Conservation (phyloP, 1,140 invertebrate species). For the Helicoverpa zea region DNA sequence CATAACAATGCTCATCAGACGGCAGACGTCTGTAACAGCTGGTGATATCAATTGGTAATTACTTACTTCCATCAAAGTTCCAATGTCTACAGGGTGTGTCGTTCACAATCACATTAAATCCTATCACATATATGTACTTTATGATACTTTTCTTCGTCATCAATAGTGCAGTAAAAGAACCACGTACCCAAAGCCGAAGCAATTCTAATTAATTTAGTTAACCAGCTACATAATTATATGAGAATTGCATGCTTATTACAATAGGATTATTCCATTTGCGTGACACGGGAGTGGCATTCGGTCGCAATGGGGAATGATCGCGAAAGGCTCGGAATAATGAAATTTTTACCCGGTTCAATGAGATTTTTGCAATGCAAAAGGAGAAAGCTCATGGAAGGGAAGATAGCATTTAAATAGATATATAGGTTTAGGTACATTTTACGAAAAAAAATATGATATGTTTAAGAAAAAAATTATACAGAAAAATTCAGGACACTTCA, state of each 20-base stretch:
- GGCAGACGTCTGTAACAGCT: not conserved
- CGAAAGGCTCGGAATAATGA: constrained; percentile 32
- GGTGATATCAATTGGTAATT: not conserved
- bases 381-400: too few species aligned
- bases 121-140: too few species aligned
- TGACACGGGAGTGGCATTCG: constrained; percentile 33
- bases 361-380: too few species aligned
- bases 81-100: not conserved
- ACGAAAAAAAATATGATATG: too few species aligned
- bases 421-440: too few species aligned
- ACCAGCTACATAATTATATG: constrained; percentile 19
- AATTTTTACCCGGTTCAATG: not conserved
- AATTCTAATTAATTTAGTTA: not conserved
- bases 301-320: constrained; percentile 37
- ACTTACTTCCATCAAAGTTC: not conserved
- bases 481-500: too few species aligned
- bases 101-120: too few species aligned
- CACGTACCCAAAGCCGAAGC: not conserved
- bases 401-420: too few species aligned
- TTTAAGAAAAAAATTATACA: too few species aligned
- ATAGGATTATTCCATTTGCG: constrained; percentile 44
- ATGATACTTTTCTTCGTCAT: too few species aligned
- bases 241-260: constrained; percentile 35
- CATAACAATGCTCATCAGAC: too few species aligned
- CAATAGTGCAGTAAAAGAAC: not conserved